Percentiles rank a stretch among this genome's conserved stretches.
Evolutionary conservation across 2,797 vertebrate genomes (phyloP).

Genomic region (Pseudomugil tenellus): DNA sequence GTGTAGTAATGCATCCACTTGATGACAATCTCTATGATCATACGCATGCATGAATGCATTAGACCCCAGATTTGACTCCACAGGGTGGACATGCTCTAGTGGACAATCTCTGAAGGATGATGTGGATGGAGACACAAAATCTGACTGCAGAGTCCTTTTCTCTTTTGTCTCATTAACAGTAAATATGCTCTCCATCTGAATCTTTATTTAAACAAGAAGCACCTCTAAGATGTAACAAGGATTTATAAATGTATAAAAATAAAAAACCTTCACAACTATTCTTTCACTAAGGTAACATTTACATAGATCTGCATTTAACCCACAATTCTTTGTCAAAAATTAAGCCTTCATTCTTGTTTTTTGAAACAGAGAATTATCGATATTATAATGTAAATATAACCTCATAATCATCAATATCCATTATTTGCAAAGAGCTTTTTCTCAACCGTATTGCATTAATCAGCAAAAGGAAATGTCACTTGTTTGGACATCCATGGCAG

Average conservation of each 20-base stretch:
- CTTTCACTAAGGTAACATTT: not conserved
- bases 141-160: not conserved
- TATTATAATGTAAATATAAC: slow-evolving; percentile 2
- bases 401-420: not conserved
- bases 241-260: not conserved
- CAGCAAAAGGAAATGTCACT: not conserved
- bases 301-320: not conserved
- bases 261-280: not conserved
- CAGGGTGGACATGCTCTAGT: slow-evolving; percentile 65
- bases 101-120: slow-evolving; percentile 46
- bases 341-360: not conserved
- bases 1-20: not conserved
- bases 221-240: not conserved
- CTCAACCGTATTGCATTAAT: not conserved
- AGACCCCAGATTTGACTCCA: slow-evolving; percentile 62
- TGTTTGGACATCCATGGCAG: not conserved
- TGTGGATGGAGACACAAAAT: slow-evolving; percentile 45
- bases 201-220: not conserved
- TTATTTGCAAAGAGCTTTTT: not conserved
- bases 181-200: slow-evolving; percentile 1
- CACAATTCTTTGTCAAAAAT: not conserved
- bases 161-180: not conserved
- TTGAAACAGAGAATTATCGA: not conserved
- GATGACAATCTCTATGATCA: slow-evolving; percentile 18
- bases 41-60: slow-evolving; percentile 46